These are phyloP conservation scores for Penaeus vannamei DNA, from an alignment of 1,140 invertebrate genomes.

Conservation along the genomic window DNA sequence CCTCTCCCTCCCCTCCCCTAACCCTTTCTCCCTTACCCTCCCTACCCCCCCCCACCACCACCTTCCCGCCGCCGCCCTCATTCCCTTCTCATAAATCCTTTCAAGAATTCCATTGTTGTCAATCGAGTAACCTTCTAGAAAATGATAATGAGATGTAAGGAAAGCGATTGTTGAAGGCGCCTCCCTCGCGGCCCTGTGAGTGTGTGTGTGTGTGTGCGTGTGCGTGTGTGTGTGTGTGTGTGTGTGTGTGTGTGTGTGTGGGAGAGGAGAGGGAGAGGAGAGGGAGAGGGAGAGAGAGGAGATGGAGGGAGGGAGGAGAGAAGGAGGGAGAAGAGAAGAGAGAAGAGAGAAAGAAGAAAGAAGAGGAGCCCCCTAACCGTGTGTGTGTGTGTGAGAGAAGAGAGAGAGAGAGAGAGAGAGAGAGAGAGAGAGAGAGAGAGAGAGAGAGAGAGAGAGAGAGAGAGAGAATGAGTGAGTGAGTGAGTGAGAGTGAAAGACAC, in stretches of 20 bases:
- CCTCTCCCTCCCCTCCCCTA: too few relatives aligned
- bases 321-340: too few relatives aligned
- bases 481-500: too few relatives aligned
- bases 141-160: too few relatives aligned
- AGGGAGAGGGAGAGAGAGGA: conserved; percentile 25
- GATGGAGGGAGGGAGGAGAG: neutral
- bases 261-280: neutral
- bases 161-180: too few relatives aligned
- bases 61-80: neutral
- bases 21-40: neutral
- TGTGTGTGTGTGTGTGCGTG: neutral
- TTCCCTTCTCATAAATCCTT: neutral
- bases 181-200: neutral
- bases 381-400: neutral
- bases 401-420: too few relatives aligned
- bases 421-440: too few relatives aligned
- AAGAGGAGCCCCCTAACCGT: neutral
- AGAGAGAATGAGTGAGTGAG: too few relatives aligned
- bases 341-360: too few relatives aligned
- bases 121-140: too few relatives aligned
- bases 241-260: neutral
- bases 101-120: too few relatives aligned
- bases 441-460: too few relatives aligned
- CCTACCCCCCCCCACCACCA: neutral
- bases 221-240: neutral